A percentile compares a stretch with the other conserved stretches of the same genome.
Evolutionary conservation across 2,797 vertebrate genomes (phyloP).

Genomic region (Hoplostethus mediterraneus): DNA sequence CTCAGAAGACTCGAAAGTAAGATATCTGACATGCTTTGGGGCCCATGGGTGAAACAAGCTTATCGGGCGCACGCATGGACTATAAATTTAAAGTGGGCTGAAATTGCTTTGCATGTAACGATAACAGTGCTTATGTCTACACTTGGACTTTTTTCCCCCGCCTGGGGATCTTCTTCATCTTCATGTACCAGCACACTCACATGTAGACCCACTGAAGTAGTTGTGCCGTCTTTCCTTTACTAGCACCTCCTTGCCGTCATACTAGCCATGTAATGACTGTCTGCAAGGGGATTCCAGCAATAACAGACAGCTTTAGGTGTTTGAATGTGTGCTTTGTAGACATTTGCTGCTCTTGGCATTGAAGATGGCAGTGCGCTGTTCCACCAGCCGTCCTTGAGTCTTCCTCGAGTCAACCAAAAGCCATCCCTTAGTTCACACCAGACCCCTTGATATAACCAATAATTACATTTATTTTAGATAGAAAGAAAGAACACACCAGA

Average conservation of each 20-base stretch:
- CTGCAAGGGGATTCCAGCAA: slow-evolving; percentile 22
- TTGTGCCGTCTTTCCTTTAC: slow-evolving; percentile 36
- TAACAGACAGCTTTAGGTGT: slow-evolving; percentile 8
- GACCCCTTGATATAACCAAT: background rate
- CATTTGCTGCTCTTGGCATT: slow-evolving; percentile 11
- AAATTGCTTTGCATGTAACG: background rate
- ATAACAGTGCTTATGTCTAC: background rate
- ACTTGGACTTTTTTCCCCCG: background rate
- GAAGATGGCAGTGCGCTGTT: background rate
- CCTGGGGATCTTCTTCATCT: background rate
- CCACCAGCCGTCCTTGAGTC: background rate
- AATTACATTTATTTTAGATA: background rate
- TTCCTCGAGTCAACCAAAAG: background rate
- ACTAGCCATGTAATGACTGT: slow-evolving; percentile 7
- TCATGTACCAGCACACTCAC: background rate
- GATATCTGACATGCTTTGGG: slow-evolving; percentile 29
- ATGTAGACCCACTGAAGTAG: slow-evolving; percentile 15
- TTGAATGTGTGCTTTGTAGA: slow-evolving; percentile 26
- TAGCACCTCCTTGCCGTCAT: slow-evolving; percentile 12
- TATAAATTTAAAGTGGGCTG: background rate
- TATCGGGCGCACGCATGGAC: background rate
- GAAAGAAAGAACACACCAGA: no score
- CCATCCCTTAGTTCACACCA: background rate
- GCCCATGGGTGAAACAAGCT: background rate
- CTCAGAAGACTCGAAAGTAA: slow-evolving; percentile 87